A percentile compares a stretch with the other conserved stretches of the same genome.
Conservation (phyloP, 2,797 vertebrate genomes). For the Poeciliopsis gracilis region DNA sequence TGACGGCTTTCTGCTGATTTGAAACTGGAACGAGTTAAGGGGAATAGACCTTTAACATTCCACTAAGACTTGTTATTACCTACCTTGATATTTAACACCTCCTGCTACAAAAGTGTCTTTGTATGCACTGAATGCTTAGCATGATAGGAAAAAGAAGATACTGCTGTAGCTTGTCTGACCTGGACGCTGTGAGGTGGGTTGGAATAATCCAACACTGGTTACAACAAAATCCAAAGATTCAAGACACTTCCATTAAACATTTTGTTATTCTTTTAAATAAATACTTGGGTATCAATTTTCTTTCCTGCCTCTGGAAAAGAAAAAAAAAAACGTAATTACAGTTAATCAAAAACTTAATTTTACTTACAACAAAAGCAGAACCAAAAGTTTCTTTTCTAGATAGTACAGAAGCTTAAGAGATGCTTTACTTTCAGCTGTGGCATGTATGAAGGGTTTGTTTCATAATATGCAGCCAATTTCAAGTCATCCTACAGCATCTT, state of each 20-base stretch:
- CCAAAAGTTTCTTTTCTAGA: background rate
- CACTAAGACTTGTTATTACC: constrained; percentile 30
- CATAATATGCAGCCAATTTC: background rate
- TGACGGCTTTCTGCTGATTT: constrained; percentile 57
- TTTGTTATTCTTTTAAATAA: background rate
- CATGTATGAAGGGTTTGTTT: background rate
- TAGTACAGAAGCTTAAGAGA: background rate
- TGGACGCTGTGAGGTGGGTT: background rate
- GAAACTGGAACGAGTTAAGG: constrained; percentile 39
- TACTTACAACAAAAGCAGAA: background rate
- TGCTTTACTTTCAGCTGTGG: background rate
- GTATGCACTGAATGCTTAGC: background rate
- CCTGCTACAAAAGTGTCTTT: background rate
- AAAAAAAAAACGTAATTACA: too few relatives aligned
- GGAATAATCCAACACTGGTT: background rate
- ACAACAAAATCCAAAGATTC: background rate
- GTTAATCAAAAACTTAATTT: background rate
- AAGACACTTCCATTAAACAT: background rate
- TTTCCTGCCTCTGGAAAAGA: background rate
- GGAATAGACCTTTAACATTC: constrained; percentile 20
- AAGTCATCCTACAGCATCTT: background rate
- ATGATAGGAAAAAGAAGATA: background rate
- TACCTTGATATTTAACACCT: constrained; percentile 8
- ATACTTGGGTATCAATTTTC: background rate
- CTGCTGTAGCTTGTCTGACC: background rate